Base-by-base conservation (phyloP, 2,888 invertebrate genomes). In the Leptinotarsa tumamoca region DNA sequence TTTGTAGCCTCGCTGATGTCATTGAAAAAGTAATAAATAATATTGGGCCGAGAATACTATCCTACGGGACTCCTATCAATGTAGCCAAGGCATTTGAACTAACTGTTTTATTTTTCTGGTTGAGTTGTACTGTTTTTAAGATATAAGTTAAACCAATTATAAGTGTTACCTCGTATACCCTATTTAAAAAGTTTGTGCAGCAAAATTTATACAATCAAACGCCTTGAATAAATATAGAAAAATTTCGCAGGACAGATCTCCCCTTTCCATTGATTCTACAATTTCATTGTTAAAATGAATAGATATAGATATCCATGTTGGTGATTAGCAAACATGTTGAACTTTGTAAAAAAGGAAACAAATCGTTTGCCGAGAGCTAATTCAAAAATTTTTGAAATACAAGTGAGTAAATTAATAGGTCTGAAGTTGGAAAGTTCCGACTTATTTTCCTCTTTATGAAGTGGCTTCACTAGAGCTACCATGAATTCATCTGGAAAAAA, bases 281-380 rank as follows among this genome's bases (percentile, higher is more conserved):
- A 56, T 56, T 17, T 18, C 18, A n/a, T 56, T 56, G n/a, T 7
- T 56, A 17, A 56, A 18, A 17, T 56, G 56, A 18, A 56, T 56
- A 18, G n/a, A n/a, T n/a, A 7, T 56, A 56, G 56, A 56, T n/a
- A 56, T 14, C 56, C 56, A n/a, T 56, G 56, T 56, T 56, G 56
- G n/a, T 17, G 18, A 17, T 56, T 56, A 14, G n/a, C 7, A 18
- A 56, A 56, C 51, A 15, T 4, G 15, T 15, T 51, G 51, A 51
- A 51, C 51, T 51, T 15, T 51, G 51, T 51, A 51, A 51, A 51
- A 51, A 51, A 51, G 4, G 15, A 51, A 15, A 15, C 17, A 15
- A 51, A 17, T 51, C 17, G 13, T 17, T 17, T 51, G 15, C 4
- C 14, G 15, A 51, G 4, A 4, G 51, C 51, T 51, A 51, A 15